Percentiles rank a stretch among this genome's conserved stretches.
These are phyloP conservation scores for Crepidodera aurea DNA, from an alignment of 2,888 invertebrate genomes.

Conservation along the genomic window DNA sequence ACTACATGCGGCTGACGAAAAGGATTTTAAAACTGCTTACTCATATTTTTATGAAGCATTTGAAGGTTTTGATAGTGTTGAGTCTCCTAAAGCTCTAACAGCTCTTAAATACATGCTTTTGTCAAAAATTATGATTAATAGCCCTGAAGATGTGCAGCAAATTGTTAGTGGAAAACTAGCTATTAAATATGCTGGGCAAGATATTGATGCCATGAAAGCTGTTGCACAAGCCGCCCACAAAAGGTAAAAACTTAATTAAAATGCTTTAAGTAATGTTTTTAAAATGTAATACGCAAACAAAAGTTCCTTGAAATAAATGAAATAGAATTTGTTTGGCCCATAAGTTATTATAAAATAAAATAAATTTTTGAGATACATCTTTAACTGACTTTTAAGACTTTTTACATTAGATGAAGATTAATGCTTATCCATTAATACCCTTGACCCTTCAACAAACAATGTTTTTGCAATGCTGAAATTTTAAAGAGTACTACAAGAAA, in stretches of 20 bases:
- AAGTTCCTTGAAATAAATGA: too few species aligned
- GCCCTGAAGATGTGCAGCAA: slow-evolving; percentile 93
- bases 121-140: slow-evolving; percentile 98
- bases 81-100: slow-evolving; percentile 88
- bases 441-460: too few species aligned
- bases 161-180: slow-evolving; percentile 97
- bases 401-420: too few species aligned
- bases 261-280: background rate
- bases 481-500: too few species aligned
- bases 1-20: slow-evolving; percentile 98
- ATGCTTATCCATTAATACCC: too few species aligned
- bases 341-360: too few species aligned
- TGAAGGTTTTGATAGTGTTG: slow-evolving; percentile 97
- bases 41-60: slow-evolving; percentile 99
- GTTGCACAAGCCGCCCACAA: slow-evolving; percentile 97
- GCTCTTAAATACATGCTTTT: slow-evolving; percentile 99
- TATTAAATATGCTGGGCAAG: slow-evolving; percentile 93
- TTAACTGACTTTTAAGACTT: too few species aligned
- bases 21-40: slow-evolving; percentile 99
- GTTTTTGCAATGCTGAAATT: too few species aligned
- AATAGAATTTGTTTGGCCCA: too few species aligned
- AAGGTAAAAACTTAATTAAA: too few species aligned
- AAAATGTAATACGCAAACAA: too few species aligned
- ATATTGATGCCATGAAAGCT: slow-evolving; percentile 97
- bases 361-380: too few species aligned